Evolutionary conservation across 1,140 invertebrate species (phyloP).

Genomic region (Aphis craccivora): DNA sequence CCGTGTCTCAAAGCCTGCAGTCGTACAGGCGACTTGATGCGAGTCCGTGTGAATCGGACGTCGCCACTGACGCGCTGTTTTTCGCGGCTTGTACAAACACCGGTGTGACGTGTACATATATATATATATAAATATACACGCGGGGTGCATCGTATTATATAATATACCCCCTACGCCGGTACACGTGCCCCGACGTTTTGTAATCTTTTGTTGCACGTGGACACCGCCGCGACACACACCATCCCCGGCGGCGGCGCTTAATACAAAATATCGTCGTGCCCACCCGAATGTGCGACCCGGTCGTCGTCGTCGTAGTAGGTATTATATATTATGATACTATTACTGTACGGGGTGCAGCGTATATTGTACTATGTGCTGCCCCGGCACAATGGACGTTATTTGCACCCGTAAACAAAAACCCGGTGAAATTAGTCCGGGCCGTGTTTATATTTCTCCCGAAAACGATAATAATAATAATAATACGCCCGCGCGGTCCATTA

Average conservation of each 20-base stretch:
- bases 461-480: conserved; percentile 5
- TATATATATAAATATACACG: not conserved
- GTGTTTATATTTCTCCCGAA: conserved; percentile 40
- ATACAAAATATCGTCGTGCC: not conserved
- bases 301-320: too few species aligned
- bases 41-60: conserved; percentile 32
- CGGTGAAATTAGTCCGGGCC: conserved; percentile 29
- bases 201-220: conserved; percentile 48
- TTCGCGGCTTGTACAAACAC: conserved; percentile 54
- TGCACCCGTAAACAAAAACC: conserved; percentile 40
- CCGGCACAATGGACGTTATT: conserved; percentile 39
- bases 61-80: not conserved
- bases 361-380: not conserved
- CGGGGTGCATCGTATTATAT: not conserved
- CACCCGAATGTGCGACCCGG: conserved; percentile 18
- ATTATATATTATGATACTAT: not conserved
- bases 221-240: too few species aligned
- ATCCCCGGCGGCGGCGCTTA: conserved; percentile 44
- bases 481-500: not conserved
- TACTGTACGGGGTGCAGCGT: not conserved
- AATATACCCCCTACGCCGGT: not conserved
- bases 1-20: not conserved
- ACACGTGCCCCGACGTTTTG: conserved; percentile 45
- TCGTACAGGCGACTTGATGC: not conserved
- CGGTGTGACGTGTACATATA: not conserved